phyloP scores from a whole-genome alignment of 2,888 invertebrate species.

The Diloba caeruleocephala region DNA sequence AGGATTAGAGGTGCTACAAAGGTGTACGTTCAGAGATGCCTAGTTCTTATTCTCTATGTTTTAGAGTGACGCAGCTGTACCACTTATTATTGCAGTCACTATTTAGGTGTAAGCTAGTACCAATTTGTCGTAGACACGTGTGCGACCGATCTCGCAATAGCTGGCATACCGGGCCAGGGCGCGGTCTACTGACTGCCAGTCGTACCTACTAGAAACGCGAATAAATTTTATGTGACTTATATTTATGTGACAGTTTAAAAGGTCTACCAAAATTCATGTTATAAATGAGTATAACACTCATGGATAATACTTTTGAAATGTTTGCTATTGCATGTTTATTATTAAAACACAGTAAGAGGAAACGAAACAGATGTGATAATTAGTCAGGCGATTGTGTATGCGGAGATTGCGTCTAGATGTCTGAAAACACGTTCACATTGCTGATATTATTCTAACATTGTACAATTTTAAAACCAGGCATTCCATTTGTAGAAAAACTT shows the following conservation, averaged over 20 bases:
- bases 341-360: constrained; percentile 9
- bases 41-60: constrained; percentile 12
- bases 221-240: constrained; percentile 66
- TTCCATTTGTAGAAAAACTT: neutral
- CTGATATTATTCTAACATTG: constrained; percentile 15
- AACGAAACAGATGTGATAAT: constrained; percentile 47
- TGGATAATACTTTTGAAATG: neutral
- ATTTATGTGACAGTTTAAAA: constrained; percentile 51
- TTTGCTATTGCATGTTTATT: constrained; percentile 5
- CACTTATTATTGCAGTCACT: constrained; percentile 45
- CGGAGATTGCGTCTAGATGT: constrained; percentile 26
- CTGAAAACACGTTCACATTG: constrained; percentile 27
- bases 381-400: constrained; percentile 47
- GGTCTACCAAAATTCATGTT: constrained; percentile 20
- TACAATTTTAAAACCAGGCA: constrained; percentile 11
- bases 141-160: constrained; percentile 75
- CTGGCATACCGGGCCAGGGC: constrained; percentile 77
- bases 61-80: constrained; percentile 48
- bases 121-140: constrained; percentile 74
- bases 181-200: constrained; percentile 75
- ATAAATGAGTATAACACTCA: constrained; percentile 2
- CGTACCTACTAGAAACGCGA: constrained; percentile 70
- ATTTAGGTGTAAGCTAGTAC: constrained; percentile 52
- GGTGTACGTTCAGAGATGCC: constrained; percentile 1
- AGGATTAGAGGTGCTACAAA: constrained; percentile 12